These are phyloP conservation scores for Oreochromis niloticus DNA, from an alignment of 2,113 vertebrate species.

Conservation along the genomic window DNA sequence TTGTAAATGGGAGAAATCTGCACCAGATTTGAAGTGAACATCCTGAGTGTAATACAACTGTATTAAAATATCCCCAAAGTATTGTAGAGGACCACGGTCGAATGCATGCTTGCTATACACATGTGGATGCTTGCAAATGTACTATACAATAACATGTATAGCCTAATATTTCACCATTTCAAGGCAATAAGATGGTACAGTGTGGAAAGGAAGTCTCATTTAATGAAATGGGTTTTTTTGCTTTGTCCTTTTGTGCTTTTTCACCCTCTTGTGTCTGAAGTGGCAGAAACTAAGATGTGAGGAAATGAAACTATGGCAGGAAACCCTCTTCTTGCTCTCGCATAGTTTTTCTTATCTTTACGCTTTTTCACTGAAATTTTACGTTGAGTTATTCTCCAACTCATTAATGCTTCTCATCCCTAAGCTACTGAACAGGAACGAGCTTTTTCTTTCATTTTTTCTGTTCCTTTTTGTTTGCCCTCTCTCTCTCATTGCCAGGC, in stretches of 20 bases:
- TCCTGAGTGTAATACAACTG: background rate
- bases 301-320: background rate
- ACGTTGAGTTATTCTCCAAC: background rate
- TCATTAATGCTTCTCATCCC: background rate
- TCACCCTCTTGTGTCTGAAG: background rate
- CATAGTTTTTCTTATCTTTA: background rate
- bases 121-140: background rate
- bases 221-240: background rate
- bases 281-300: background rate
- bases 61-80: background rate
- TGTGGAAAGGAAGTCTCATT: background rate
- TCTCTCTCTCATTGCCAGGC: constrained; percentile 13
- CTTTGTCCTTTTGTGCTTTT: background rate
- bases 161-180: background rate
- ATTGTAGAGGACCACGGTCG: background rate
- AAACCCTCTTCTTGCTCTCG: background rate
- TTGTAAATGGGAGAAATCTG: background rate
- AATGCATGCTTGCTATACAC: background rate
- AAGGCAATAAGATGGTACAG: background rate
- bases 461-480: background rate
- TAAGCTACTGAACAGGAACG: background rate
- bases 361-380: background rate
- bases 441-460: background rate
- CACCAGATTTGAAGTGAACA: background rate
- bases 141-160: background rate